A percentile compares a stretch with the other conserved stretches of the same genome.
Evolutionary conservation across 2,797 vertebrate species (phyloP).

Genomic region (Spheniscus humboldti): DNA sequence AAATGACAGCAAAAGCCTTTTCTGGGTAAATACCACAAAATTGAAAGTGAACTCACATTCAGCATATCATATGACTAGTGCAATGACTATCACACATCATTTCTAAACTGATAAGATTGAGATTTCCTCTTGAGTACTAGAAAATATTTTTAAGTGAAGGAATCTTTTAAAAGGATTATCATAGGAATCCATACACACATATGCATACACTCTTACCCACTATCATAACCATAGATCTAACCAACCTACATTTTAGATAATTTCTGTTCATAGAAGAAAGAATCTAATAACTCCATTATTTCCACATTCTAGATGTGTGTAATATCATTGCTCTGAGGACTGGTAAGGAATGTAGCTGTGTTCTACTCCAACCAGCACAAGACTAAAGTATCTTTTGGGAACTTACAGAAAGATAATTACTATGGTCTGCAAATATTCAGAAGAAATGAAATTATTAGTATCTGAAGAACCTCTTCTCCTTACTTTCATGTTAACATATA

Average conservation of each 20-base stretch:
- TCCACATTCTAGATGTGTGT: neutral
- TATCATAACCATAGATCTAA: neutral
- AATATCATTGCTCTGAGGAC: neutral
- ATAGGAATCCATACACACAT: neutral
- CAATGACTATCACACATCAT: neutral
- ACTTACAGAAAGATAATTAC: neutral
- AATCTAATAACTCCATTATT: neutral
- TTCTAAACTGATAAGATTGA: neutral
- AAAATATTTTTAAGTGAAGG: neutral
- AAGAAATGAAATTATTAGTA: neutral
- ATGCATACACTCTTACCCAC: neutral
- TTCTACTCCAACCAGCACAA: neutral
- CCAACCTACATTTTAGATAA: neutral
- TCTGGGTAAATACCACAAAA: neutral
- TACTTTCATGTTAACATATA: neutral
- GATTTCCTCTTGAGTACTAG: neutral
- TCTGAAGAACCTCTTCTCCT: neutral
- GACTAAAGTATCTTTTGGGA: neutral
- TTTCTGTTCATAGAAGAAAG: neutral
- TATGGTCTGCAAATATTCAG: neutral
- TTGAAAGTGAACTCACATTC: neutral
- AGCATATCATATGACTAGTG: neutral
- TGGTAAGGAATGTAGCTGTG: neutral
- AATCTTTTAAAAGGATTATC: neutral
- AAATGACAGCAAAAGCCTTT: neutral